A percentile compares a stretch with the other conserved stretches of the same genome.
Conservation (phyloP, 2,113 vertebrate genomes). For the Neoarius graeffei region DNA sequence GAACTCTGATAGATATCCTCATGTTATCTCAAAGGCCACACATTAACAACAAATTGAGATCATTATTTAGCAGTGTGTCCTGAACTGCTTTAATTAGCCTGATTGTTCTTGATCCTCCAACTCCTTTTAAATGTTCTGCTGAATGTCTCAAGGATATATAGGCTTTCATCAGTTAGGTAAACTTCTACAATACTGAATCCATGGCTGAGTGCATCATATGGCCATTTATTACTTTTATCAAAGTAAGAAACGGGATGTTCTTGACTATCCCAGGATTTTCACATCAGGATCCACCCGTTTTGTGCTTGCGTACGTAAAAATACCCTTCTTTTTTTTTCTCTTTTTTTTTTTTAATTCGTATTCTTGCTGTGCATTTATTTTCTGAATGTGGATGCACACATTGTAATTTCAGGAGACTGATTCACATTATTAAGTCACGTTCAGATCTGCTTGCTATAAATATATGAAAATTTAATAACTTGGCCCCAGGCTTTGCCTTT, state of each 20-base stretch:
- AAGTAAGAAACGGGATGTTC: neutral
- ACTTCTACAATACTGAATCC: neutral
- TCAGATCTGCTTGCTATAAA: constrained; percentile 29
- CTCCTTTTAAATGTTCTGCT: neutral
- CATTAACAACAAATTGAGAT: neutral
- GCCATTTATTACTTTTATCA: neutral
- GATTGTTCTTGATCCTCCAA: constrained; percentile 6
- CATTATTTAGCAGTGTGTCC: neutral
- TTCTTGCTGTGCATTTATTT: neutral
- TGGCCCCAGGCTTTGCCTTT: neutral
- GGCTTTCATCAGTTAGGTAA: neutral
- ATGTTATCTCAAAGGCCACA: neutral
- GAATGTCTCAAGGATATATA: neutral
- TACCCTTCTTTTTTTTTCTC: too few relatives aligned
- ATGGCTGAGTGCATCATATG: neutral
- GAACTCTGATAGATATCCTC: constrained; percentile 50
- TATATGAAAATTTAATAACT: constrained; percentile 25
- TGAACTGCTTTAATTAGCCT: constrained; percentile 5
- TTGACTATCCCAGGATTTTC: neutral
- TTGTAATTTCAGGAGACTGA: neutral
- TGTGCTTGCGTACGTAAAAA: neutral
- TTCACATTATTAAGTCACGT: constrained; percentile 12
- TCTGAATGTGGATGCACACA: neutral
- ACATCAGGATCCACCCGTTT: neutral
- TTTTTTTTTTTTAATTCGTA: neutral